Percentiles rank a stretch among this genome's conserved stretches.
These are phyloP conservation scores for Hippoglossus hippoglossus DNA, from an alignment of 2,797 vertebrate species.

Conservation along the genomic window DNA sequence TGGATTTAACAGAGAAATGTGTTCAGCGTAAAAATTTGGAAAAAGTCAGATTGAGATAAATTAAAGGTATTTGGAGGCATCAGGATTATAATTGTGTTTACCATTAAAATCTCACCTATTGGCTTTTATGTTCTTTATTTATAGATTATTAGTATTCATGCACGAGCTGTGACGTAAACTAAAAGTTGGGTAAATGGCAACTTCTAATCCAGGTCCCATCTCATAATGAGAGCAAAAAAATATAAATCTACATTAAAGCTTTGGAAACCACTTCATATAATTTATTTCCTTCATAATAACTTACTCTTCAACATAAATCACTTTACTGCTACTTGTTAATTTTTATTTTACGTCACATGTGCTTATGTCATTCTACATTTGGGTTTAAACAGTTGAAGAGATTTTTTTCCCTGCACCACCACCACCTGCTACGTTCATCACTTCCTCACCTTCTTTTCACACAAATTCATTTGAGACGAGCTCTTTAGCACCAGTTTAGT, in stretches of 20 bases:
- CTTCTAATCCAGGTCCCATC: constrained; percentile 4
- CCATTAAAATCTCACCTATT: not conserved
- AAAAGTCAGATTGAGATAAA: not conserved
- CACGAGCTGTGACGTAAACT: constrained; percentile 6
- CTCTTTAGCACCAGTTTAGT: constrained; percentile 57
- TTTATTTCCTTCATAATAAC: constrained; percentile 2
- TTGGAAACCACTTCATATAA: not conserved
- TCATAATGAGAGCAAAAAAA: constrained; percentile 13
- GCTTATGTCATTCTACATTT: constrained; percentile 27
- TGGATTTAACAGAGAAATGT: not conserved
- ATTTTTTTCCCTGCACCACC: constrained; percentile 47
- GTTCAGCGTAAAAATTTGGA: not conserved
- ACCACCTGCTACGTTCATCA: constrained; percentile 59
- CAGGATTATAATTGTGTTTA: no score
- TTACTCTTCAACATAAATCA: not conserved
- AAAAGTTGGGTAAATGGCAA: not conserved
- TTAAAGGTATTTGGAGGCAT: no score
- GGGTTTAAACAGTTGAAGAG: constrained; percentile 57
- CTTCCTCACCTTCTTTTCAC: constrained; percentile 29
- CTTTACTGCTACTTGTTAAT: not conserved
- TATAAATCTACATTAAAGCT: not conserved
- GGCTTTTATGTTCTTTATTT: not conserved
- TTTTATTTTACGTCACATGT: constrained; percentile 12
- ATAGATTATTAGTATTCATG: not conserved
- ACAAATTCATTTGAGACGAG: constrained; percentile 35